A percentile compares a stretch with the other conserved stretches of the same genome.
These are phyloP conservation scores for Acanthaster planci DNA, from an alignment of 35 echinoderm and acorn worm genomes.

Conservation along the genomic window DNA sequence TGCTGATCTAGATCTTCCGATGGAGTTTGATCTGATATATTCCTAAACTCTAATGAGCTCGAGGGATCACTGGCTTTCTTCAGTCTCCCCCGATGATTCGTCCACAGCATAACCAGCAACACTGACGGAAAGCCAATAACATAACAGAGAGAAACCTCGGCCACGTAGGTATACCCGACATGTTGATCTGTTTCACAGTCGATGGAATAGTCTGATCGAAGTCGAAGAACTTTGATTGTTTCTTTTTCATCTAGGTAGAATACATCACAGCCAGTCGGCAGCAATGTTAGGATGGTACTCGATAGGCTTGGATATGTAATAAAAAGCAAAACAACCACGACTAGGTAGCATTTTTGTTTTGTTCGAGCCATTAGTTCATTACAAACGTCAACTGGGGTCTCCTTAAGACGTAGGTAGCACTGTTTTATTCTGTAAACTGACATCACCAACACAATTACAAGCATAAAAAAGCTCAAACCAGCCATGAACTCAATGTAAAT, in stretches of 20 bases:
- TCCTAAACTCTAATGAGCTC: too few relatives aligned
- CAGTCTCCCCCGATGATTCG: not conserved
- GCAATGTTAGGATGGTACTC: slow-evolving; percentile 23
- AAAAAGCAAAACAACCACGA: slow-evolving; percentile 42
- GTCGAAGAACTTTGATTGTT: not conserved
- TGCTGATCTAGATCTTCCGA: not conserved
- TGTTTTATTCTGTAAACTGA: not conserved
- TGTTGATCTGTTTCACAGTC: not conserved
- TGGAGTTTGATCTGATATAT: too few relatives aligned
- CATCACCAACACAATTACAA: not conserved
- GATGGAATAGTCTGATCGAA: slow-evolving; percentile 44
- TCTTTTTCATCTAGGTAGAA: slow-evolving; percentile 15
- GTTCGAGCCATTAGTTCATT: not conserved
- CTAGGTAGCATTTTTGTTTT: slow-evolving; percentile 25
- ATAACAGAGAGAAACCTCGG: slow-evolving; percentile 19
- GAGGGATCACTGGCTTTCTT: too few relatives aligned
- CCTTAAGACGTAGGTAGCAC: not conserved
- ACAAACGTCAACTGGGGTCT: too few relatives aligned
- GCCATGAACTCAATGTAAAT: slow-evolving; percentile 27
- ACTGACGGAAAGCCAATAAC: slow-evolving; percentile 12
- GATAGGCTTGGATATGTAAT: slow-evolving; percentile 34
- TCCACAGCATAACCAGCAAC: not conserved
- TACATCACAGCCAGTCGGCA: slow-evolving; percentile 32
- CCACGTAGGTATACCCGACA: not conserved
- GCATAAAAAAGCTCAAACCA: not conserved